Base-by-base conservation (phyloP, 35 echinoderm and acorn worm genomes). In the Chiridota heheva region DNA sequence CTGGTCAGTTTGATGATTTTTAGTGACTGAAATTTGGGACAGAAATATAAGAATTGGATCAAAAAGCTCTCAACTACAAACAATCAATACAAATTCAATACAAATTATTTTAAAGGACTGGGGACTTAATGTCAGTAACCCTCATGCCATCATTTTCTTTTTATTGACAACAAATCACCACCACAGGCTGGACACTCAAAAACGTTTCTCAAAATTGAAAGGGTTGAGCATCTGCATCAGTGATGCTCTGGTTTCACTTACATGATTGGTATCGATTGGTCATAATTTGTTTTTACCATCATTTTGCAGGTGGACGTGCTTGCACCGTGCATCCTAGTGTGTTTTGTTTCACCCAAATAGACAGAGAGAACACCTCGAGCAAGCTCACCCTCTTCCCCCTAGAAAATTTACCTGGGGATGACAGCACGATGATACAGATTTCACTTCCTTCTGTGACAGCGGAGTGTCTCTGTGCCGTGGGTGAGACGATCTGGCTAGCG, bases 401-500 rank as follows among this genome's bases (percentile, higher is more conserved):
- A 28, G 86, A 96, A 40, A 82, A 76, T 26, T 78, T 42, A 41
- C 86, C 81, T 28, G 73, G 80, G 0, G 86, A 89, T 2, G 81
- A 84, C 20, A 85, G 81, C 12, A 73, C 72, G 81, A 79, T 81
- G n/a, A 37, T 89, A 26, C 73, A 84, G 30, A 59, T 96, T 30
- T 84, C 60, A 44, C 58, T 96, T 2, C n/a, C 66, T 20, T 73
- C 63, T 1, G 81, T 81, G 22, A 36, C 47, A 0, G 86, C 90
- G 42, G 71, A 85, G 56, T 89, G 91, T 34, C 79, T 96, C 34
- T 96, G 91, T 81, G 73, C 91, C 22, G 91, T 96, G 13, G 81
- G 51, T 36, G 91, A 96, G 35, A 96, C 80, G 17, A 76, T 96
- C 37, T 96, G 91, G 91, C 63, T 96, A 18, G 91, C 87, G 3